Evolutionary conservation across 2,888 invertebrate genomes (phyloP).

Genomic region (Oscheius sp.): DNA sequence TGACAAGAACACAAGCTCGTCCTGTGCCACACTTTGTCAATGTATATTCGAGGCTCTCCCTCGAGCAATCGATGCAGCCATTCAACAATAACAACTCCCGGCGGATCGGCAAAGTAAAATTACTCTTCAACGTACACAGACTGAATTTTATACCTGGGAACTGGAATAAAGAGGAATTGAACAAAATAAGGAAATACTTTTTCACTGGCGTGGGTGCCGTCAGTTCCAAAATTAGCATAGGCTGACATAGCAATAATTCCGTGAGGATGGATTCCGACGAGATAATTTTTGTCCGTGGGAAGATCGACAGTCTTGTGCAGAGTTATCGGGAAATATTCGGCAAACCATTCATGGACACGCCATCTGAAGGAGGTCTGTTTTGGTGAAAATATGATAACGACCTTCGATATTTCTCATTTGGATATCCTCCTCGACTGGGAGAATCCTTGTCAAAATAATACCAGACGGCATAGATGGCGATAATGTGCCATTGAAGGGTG

Average conservation of each 20-base stretch:
- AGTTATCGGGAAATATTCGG: slow-evolving; percentile 87
- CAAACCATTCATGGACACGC: slow-evolving; percentile 81
- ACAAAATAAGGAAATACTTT: slow-evolving; percentile 17
- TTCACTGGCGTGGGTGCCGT: slow-evolving; percentile 75
- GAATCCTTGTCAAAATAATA: slow-evolving; percentile 48
- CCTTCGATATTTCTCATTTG: slow-evolving; percentile 41
- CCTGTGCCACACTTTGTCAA: slow-evolving; percentile 45
- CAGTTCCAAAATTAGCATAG: slow-evolving; percentile 84
- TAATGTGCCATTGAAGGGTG: slow-evolving; percentile 49
- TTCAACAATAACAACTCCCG: slow-evolving; percentile 74
- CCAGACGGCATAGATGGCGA: slow-evolving; percentile 44
- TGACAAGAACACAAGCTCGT: slow-evolving; percentile 48
- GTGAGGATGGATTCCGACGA: slow-evolving; percentile 86
- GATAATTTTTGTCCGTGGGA: slow-evolving; percentile 54
- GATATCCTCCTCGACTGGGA: slow-evolving; percentile 46
- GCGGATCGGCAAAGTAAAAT: slow-evolving; percentile 48
- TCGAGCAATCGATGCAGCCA: slow-evolving; percentile 51
- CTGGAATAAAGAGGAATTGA: not conserved
- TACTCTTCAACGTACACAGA: slow-evolving; percentile 49
- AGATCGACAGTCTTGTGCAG: slow-evolving; percentile 86
- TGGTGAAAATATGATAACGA: not conserved
- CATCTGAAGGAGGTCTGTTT: slow-evolving; percentile 35
- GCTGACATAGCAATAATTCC: slow-evolving; percentile 87
- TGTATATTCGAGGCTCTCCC: slow-evolving; percentile 48
- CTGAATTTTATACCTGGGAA: slow-evolving; percentile 44